Percentiles rank a stretch among this genome's conserved stretches.
These are phyloP conservation scores for Euleptes europaea DNA, from an alignment of 2,113 vertebrate genomes.

Conservation along the genomic window DNA sequence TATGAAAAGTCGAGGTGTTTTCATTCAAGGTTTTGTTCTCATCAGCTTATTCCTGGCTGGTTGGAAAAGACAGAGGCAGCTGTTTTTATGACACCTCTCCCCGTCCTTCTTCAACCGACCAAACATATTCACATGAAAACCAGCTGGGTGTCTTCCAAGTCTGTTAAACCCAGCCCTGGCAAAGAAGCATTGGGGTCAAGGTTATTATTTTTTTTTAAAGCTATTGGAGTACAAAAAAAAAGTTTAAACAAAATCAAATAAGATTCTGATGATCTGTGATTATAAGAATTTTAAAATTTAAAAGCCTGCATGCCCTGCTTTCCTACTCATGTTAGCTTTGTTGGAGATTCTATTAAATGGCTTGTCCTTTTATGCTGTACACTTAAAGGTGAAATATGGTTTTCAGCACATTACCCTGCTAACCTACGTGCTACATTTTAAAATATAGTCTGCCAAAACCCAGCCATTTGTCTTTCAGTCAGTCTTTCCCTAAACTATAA, in stretches of 20 bases:
- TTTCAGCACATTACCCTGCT: background rate
- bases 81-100: slow-evolving; percentile 75
- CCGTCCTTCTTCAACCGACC: slow-evolving; percentile 68
- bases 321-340: slow-evolving; percentile 32
- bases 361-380: slow-evolving; percentile 9
- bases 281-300: slow-evolving; percentile 51
- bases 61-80: slow-evolving; percentile 77
- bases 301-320: background rate
- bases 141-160: slow-evolving; percentile 74
- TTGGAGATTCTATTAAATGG: slow-evolving; percentile 23
- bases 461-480: too few species aligned
- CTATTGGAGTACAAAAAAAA: slow-evolving; percentile 55
- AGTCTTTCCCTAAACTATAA: too few species aligned
- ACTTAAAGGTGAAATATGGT: slow-evolving; percentile 21
- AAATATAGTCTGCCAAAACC: background rate
- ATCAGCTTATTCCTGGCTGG: slow-evolving; percentile 79
- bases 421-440: slow-evolving; percentile 8
- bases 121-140: slow-evolving; percentile 72
- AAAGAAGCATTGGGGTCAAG: slow-evolving; percentile 66
- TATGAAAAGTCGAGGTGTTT: slow-evolving; percentile 83
- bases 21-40: slow-evolving; percentile 82
- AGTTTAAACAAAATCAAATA: slow-evolving; percentile 55
- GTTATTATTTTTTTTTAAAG: slow-evolving; percentile 61
- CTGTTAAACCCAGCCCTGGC: slow-evolving; percentile 70
- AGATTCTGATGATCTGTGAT: slow-evolving; percentile 65